phyloP scores from a whole-genome alignment of 2,113 vertebrate genomes.

The Phrynosoma blainvillii region DNA sequence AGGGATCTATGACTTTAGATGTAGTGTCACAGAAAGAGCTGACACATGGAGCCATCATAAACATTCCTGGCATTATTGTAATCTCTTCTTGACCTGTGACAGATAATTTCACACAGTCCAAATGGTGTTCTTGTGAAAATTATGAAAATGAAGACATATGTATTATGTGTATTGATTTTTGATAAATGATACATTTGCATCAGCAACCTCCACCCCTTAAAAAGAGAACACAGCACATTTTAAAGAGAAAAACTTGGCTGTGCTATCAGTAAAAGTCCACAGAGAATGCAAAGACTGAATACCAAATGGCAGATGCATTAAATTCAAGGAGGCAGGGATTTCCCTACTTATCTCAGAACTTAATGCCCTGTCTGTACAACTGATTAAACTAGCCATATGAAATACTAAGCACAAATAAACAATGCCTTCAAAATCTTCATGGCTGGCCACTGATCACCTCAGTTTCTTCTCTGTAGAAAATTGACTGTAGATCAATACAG shows the following conservation, averaged over 20 bases:
- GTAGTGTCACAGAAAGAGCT: neutral
- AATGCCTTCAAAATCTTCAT: constrained; percentile 1
- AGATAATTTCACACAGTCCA: neutral
- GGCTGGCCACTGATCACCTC: neutral
- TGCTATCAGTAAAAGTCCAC: neutral
- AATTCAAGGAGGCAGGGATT: constrained; percentile 7
- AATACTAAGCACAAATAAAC: constrained; percentile 6
- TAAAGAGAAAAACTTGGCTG: neutral
- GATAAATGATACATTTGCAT: neutral
- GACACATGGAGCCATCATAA: neutral
- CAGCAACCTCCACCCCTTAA: neutral
- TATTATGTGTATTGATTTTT: neutral
- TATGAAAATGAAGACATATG: neutral
- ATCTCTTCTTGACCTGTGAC: neutral
- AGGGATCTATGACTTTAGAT: constrained; percentile 15
- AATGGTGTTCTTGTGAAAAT: neutral
- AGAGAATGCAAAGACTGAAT: neutral
- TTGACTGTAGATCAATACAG: constrained; percentile 6
- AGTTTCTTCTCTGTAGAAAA: neutral
- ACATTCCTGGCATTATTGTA: neutral
- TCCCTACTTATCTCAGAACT: neutral
- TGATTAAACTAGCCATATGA: constrained; percentile 40
- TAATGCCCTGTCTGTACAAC: constrained; percentile 23
- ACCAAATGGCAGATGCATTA: neutral
- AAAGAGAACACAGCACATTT: neutral